phyloP scores from a whole-genome alignment of 2,797 vertebrate species.

The Anas acuta region DNA sequence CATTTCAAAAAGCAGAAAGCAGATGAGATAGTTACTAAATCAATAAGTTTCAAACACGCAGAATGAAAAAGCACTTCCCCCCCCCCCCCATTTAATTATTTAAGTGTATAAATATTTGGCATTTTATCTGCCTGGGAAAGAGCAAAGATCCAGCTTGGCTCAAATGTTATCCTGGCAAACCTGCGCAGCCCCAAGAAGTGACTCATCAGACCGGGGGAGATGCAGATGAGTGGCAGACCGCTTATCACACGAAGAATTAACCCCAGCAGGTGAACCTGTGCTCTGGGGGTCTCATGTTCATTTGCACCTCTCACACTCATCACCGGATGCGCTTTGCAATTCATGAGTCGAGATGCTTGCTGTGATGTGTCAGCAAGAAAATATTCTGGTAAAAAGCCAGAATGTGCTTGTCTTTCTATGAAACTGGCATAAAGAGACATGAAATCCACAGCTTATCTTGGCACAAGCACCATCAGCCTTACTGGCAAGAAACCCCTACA shows the following conservation, averaged over 20 bases:
- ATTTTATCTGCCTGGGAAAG: background rate
- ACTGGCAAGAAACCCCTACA: background rate
- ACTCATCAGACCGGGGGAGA: background rate
- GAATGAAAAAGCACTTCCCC: background rate
- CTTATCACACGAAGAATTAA: background rate
- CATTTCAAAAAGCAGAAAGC: constrained; percentile 39
- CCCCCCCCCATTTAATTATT: constrained; percentile 9
- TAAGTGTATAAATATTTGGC: constrained; percentile 20
- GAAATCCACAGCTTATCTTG: constrained; percentile 9
- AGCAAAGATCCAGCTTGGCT: background rate
- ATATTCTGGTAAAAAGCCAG: constrained; percentile 1
- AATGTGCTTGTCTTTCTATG: background rate
- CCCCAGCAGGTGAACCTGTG: background rate
- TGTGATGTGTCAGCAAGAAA: constrained; percentile 20
- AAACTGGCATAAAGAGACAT: constrained; percentile 22
- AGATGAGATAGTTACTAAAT: constrained; percentile 31
- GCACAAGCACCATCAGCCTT: background rate
- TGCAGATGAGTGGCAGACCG: background rate
- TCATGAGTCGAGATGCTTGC: background rate
- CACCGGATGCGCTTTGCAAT: constrained; percentile 3
- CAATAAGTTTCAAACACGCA: background rate
- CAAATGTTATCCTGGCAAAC: background rate
- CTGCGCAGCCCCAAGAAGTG: background rate
- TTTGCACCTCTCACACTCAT: background rate
- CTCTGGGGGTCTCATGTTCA: background rate